Evolutionary conservation across 2,888 invertebrate genomes (phyloP), one percentile per base, ranked within the genome.

Genomic region (Chymomyza caudatula): DNA sequence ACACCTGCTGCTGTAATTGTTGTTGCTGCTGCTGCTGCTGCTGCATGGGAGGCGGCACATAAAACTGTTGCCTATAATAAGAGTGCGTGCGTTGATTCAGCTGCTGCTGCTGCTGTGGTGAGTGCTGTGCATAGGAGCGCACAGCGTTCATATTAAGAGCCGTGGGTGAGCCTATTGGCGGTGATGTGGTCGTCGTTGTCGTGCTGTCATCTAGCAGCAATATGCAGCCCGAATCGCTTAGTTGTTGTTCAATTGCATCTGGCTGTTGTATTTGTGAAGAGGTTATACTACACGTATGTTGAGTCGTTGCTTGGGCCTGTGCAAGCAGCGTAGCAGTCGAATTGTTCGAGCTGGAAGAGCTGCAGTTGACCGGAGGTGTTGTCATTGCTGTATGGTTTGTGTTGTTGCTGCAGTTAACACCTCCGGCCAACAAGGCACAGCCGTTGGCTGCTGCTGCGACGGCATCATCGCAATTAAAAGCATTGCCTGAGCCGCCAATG

Each of bases 1-100:
- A 69, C 29, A 86, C 56, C 59, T 81, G 87, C 37, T 73, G 77
- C 17, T 60, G 52, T 43, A 15, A 23, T 29, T 71, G 71, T 19
- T 71, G 67, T 47, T 75, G 77, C 43, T 72, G 74, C 44, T 85
- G 84, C 44, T 85, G 86, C 43, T 83, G 86, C 47, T 81, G 84
- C 19, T 85, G 89, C 82, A 88, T 82, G 15, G 89, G 89, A 58
- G 88, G 88, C 65, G 89, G 89, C 73, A 88, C 89, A 77, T 88
- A 88, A 61, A 89, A 86, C 69, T 89, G 89, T 64, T 89, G 88
- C 51, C 89, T 88, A 63, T 87, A 88, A 63, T 82, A 88, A 22
- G 58, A 43, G 51, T 73, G 77, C 23, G 69, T 43, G 64, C 80
- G 73, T 17, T 78, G 79, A 8, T 68, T 72, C 43, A 66, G 75